A percentile compares a stretch with the other conserved stretches of the same genome.
These are phyloP conservation scores for Hesperophylax magnus DNA, from an alignment of 1,140 invertebrate species.

Conservation along the genomic window DNA sequence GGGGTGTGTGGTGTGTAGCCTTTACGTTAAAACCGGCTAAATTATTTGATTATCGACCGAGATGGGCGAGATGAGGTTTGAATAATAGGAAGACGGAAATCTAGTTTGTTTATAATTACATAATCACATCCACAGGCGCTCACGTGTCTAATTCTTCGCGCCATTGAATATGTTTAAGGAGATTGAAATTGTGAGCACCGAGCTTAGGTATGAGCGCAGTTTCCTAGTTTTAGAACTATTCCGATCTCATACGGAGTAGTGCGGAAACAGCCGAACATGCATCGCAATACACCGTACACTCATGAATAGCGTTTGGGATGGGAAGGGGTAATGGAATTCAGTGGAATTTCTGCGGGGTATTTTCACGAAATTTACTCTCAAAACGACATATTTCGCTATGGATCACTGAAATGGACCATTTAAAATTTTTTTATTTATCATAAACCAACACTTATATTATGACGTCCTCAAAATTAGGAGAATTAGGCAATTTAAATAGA, in stretches of 20 bases:
- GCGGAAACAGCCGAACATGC: slow-evolving; percentile 3
- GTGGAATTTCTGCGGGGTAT: not conserved
- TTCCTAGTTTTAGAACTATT: slow-evolving; percentile 1
- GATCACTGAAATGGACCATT: not conserved
- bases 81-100: slow-evolving; percentile 1
- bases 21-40: no score
- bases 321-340: slow-evolving; percentile 27
- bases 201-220: not conserved
- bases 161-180: no score
- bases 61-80: no score
- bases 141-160: no score
- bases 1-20: not conserved
- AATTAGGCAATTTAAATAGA: slow-evolving; percentile 3
- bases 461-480: not conserved
- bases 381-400: not conserved
- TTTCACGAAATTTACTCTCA: not conserved
- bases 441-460: slow-evolving; percentile 3
- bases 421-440: not conserved
- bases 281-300: slow-evolving; percentile 2
- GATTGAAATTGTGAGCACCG: not conserved
- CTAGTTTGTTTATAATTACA: not conserved
- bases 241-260: slow-evolving; percentile 7
- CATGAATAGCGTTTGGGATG: slow-evolving; percentile 1
- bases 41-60: no score
- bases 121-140: not conserved